Conservation (phyloP, 23 tunicate species). For the Halocynthia roretzi region DNA sequence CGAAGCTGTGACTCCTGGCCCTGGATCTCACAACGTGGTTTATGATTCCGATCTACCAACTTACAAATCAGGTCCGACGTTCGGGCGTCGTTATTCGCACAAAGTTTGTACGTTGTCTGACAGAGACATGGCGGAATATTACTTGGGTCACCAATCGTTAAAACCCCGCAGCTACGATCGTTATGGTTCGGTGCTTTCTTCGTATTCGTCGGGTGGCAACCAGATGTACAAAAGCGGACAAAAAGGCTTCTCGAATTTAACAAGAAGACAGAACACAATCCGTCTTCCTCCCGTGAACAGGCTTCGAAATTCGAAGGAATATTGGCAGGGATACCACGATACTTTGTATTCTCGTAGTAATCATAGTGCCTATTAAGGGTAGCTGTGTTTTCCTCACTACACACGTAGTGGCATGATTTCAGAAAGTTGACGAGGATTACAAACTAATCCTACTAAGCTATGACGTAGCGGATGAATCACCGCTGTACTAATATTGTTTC, state of each 20-base stretch:
- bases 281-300: too few species aligned
- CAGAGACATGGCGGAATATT: not conserved
- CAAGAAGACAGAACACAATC: too few species aligned
- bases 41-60: not conserved
- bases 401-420: too few species aligned
- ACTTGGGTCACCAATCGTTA: not conserved
- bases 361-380: not conserved
- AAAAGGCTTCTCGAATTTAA: too few species aligned
- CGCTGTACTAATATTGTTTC: too few species aligned
- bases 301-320: not conserved
- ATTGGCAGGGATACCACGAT: constrained; percentile 4
- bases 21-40: constrained; percentile 5
- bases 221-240: too few species aligned
- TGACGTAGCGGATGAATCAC: too few species aligned
- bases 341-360: not conserved
- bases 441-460: too few species aligned
- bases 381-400: too few species aligned
- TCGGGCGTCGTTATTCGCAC: not conserved
- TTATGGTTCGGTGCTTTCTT: not conserved
- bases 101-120: constrained; percentile 1
- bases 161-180: not conserved
- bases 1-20: not conserved
- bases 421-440: too few species aligned
- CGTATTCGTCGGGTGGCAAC: not conserved
- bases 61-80: not conserved